Base-by-base conservation (phyloP, 2,797 vertebrate species). In the Gambelia wislizenii region DNA sequence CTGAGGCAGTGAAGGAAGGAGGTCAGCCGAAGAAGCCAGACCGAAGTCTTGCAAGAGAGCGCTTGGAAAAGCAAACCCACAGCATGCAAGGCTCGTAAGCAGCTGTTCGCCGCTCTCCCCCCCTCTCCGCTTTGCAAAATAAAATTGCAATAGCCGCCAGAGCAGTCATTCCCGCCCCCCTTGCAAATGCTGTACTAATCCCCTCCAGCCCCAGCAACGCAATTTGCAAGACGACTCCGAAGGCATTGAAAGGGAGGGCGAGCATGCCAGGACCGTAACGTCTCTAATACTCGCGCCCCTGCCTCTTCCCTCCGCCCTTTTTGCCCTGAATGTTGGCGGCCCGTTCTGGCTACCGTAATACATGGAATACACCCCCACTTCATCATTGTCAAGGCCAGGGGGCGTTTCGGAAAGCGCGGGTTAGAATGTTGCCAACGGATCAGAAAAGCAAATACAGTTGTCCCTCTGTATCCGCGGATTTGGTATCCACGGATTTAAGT, bases 11-110 rank as follows among this genome's bases (percentile, higher is more conserved):
- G 36, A 10, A 30, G 6, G 59, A 4, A 33, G 30, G 64, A 67
- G 36, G 42, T 12, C 12, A 22, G 72, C 5, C 1, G 8, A 52
- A n/a, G 70, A 33, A 14, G 49, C 4, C 54, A 3, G 74, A 27
- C 27, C 1, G 2, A 44, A 44, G 84, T 47, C 59, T 70, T 54
- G 67, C 83, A n/a, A 61, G 74, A 27, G 27, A 16, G 20, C 14
- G 56, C 25, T 33, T 22, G 83, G 22, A 16, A 42, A 49, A 54
- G 27, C 39, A 10, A 16, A 7, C 54, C 42, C 36, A 18, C 84
- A 2, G 3, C 75, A 87, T 87, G 89, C 74, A 77, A 72, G 61
- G 18, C 61, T 14, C 27, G 85, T 87, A 87, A 87, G 89, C 86
- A 67, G 25, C 75, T 47, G 16, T 2, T 64, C 39, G 20, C 12